Conservation (phyloP, 2,888 invertebrate species). For the Perizoma affinitatum region DNA sequence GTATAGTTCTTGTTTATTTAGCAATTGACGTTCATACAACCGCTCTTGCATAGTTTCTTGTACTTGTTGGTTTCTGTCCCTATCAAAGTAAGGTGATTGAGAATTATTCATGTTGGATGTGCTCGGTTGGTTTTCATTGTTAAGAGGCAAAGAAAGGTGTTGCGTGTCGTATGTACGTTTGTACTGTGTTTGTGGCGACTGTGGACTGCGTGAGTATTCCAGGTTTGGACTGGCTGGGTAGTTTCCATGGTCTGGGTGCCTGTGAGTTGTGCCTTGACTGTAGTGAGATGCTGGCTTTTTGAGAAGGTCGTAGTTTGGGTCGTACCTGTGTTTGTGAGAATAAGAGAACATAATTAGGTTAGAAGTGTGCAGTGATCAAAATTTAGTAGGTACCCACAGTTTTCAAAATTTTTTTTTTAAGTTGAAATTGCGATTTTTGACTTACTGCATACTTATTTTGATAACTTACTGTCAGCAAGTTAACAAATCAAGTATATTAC, state of each 20-base stretch:
- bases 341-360: constrained; percentile 13
- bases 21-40: constrained; percentile 54
- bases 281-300: constrained; percentile 82
- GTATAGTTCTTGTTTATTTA: constrained; percentile 61
- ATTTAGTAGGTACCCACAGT: not conserved
- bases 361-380: constrained; percentile 15
- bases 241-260: constrained; percentile 70
- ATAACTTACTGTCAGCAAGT: too few relatives aligned
- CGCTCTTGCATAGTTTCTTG: constrained; percentile 60
- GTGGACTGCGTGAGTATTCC: constrained; percentile 82
- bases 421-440: too few relatives aligned
- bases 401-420: too few relatives aligned
- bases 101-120: constrained; percentile 76
- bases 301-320: constrained; percentile 81
- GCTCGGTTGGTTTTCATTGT: constrained; percentile 73
- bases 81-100: constrained; percentile 81
- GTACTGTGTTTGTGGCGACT: constrained; percentile 67
- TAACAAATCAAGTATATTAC: constrained; percentile 28
- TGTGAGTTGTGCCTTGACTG: constrained; percentile 73
- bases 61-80: constrained; percentile 65
- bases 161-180: constrained; percentile 76
- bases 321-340: constrained; percentile 67
- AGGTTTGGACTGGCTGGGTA: constrained; percentile 68
- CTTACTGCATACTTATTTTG: too few relatives aligned
- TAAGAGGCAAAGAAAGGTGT: constrained; percentile 75